These are phyloP conservation scores for Chalcis sispes DNA, from an alignment of 2,888 invertebrate genomes.

Conservation along the genomic window DNA sequence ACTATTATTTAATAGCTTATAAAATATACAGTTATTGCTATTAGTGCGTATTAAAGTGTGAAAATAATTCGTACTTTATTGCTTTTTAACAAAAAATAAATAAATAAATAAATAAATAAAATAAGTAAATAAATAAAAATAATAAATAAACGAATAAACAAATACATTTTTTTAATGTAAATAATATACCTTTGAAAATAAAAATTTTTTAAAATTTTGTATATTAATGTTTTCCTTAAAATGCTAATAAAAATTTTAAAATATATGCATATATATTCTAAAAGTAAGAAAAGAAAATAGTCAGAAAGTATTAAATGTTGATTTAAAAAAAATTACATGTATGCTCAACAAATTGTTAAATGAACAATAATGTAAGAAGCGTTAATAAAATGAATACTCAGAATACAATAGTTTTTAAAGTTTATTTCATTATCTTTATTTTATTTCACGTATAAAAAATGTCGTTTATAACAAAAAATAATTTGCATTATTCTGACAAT, in stretches of 20 bases:
- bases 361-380: too few relatives aligned
- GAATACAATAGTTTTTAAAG: neutral
- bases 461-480: too few relatives aligned
- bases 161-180: neutral
- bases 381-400: conserved; percentile 11
- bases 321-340: neutral
- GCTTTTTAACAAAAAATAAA: neutral
- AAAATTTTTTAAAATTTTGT: too few relatives aligned
- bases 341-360: too few relatives aligned
- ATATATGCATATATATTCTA: neutral
- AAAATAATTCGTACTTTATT: neutral
- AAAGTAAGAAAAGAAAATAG: neutral
- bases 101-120: too few relatives aligned
- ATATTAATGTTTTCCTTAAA: neutral
- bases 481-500: neutral
- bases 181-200: neutral
- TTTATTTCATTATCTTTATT: neutral
- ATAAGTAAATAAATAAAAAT: neutral
- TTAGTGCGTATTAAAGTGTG: neutral
- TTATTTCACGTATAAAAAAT: neutral
- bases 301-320: conserved; percentile 34
- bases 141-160: neutral
- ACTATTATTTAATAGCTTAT: conserved; percentile 4
- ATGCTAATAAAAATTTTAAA: neutral
- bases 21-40: neutral